Evolutionary conservation across 2,113 vertebrate species (phyloP), one percentile per base, ranked within the genome.

Genomic region (Onychostoma macrolepis): DNA sequence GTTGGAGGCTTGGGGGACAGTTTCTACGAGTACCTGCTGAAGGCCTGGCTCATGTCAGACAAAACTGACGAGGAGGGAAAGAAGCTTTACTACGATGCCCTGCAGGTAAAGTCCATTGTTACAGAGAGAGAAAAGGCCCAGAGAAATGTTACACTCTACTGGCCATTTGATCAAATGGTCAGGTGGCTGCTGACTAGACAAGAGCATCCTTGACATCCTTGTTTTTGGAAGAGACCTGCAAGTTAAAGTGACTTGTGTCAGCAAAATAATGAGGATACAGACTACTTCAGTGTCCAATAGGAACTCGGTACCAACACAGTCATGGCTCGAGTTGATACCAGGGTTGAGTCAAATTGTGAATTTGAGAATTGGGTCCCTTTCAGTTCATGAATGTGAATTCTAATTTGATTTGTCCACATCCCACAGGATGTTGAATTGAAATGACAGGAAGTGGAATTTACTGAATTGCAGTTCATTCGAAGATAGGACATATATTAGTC

Each of bases 1-100:
- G 95, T 99, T 78, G 98, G 98, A 69, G 98, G 98, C 48, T 96
- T 99, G 61, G 98, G 98, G 30, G 98, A 99, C 92, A 99, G 98
- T 87, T 99, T 99, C 95, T 99, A 99, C 92, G 98, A 99, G 90
- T 99, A 99, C 93, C 95, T 99, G 93, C 96, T 99, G 19, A 99
- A 99, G 94, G 97, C 98, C 85, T 99, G 98, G 98, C 91, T 99
- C 89, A 99, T 99, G 97, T 98, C 97, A 24, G 97, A 97, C 95
- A 99, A 96, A 94, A 96, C 94, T 38, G 98, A 99, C 92, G 95
- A 98, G 90, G 97, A 99, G 82, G 97, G 94, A 88, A 97, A 96
- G 94, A 97, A 96, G 93, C 97, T 99, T 94, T 99, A 99, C 95
- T 99, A 98, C 36, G 96, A 98, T 65, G 96, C 98, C 86, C 93